These are phyloP conservation scores for Stictonetta naevosa DNA, from an alignment of 2,113 vertebrate species.

Conservation along the genomic window DNA sequence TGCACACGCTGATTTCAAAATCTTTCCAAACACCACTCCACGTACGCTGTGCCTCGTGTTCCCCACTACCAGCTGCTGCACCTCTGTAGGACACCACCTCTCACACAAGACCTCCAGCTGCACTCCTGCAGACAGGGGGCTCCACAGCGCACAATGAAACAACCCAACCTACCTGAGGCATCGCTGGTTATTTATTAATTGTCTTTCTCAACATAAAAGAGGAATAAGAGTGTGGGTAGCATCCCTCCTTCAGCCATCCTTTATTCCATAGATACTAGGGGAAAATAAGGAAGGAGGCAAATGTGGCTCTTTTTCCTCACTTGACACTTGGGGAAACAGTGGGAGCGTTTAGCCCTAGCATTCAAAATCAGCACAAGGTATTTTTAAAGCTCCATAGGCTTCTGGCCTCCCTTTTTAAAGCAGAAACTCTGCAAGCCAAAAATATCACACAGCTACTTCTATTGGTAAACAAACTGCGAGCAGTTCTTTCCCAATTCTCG, in stretches of 20 bases:
- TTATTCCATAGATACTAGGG: background rate
- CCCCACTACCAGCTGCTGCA: background rate
- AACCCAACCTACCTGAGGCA: accelerated
- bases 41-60: background rate
- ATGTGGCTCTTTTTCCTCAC: background rate
- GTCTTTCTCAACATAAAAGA: background rate
- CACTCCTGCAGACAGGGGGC: background rate
- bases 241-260: background rate
- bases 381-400: background rate
- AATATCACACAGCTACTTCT: background rate
- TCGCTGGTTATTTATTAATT: background rate
- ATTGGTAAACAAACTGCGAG: background rate
- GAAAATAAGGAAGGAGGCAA: background rate
- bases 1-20: background rate
- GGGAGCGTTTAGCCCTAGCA: background rate
- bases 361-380: background rate
- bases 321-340: background rate
- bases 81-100: background rate
- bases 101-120: background rate
- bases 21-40: background rate
- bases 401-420: background rate
- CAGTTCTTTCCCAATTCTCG: background rate
- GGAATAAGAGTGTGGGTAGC: accelerated
- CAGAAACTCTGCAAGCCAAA: background rate
- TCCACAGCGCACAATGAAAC: background rate